A percentile compares a stretch with the other conserved stretches of the same genome.
phyloP scores from a whole-genome alignment of 2,113 vertebrate species.

The Nothocercus julius region DNA sequence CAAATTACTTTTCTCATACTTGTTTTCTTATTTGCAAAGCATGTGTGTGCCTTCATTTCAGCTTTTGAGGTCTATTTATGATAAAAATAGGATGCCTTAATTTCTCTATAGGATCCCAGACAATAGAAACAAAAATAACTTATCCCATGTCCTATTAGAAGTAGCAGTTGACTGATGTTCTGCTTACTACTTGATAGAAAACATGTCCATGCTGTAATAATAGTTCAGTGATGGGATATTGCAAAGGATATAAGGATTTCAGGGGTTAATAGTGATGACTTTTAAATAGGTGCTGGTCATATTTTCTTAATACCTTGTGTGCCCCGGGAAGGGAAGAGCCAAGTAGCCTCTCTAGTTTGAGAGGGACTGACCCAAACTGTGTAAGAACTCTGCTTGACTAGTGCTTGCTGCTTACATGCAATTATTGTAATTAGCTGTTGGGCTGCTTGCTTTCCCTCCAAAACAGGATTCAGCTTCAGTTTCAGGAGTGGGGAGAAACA shows the following conservation, averaged over 20 bases:
- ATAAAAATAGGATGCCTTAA: not conserved
- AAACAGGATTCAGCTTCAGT: not conserved
- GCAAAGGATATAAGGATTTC: not conserved
- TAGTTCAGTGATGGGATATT: not conserved
- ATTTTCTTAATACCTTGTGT: not conserved
- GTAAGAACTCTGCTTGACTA: not conserved
- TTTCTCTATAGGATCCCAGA: not conserved
- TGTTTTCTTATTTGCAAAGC: not conserved
- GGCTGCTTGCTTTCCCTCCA: constrained; percentile 15
- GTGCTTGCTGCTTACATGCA: not conserved
- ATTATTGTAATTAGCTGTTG: constrained; percentile 43
- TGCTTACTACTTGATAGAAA: not conserved
- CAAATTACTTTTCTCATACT: not conserved
- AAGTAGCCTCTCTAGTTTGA: not conserved
- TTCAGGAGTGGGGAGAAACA: not conserved
- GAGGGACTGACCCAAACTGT: not conserved
- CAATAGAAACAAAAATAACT: not conserved
- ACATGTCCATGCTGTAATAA: not conserved
- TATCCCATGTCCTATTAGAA: not conserved
- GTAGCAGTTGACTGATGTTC: not conserved
- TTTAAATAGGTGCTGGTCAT: not conserved
- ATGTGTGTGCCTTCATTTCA: not conserved
- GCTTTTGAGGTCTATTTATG: not conserved
- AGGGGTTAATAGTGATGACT: not conserved
- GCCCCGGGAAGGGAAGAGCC: not conserved